Evolutionary conservation across 2,797 vertebrate genomes (phyloP), one percentile per base, ranked within the genome.

Genomic region (Labroides dimidiatus): DNA sequence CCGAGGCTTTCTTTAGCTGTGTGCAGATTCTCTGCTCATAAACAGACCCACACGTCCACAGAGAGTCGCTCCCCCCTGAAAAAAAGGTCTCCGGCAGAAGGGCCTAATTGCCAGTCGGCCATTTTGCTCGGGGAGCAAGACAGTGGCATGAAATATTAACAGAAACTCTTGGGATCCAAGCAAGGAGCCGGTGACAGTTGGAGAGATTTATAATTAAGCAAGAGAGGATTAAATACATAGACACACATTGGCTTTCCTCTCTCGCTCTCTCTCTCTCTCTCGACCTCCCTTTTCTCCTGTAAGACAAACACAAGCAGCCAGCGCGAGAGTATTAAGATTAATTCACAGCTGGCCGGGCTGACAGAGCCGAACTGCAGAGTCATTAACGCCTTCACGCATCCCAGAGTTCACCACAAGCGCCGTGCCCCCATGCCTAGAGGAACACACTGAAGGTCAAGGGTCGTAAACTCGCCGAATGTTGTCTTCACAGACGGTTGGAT

Each of bases 121-220:
- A 77, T 86, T 82, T 84, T 86, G 80, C 78, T 85, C 54, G 7
- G 47, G 77, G 78, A 64, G 77, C 55, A 73, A 75, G 78, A 79
- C 60, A 63, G 75, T 64, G 56, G 48, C 56, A 77, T 89, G 70
- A 91, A 91, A 89, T 90, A 90, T 90, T 86, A 85, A 90, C 76
- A 44, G 73, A 76, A 85, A 85, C 85, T 89, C 84, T 57, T 50
- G 78, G 86, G 89, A 90, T 59, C 50, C 47, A 49, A 85, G 78
- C 64, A 59, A 47, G 47, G 69, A 60, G 63, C 77, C 75, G 58
- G 61, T 83, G 87, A 91, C 90, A 92, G 91, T 90, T 85, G 84
- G 87, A 71, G 60, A 81, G 90, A 91, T 92, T 92, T 92, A 91
- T 91, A 93, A 94, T 94, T 93, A 92, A 88, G 89, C 75, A 85